phyloP scores from a whole-genome alignment of 2,797 vertebrate genomes.

The Pterois miles region DNA sequence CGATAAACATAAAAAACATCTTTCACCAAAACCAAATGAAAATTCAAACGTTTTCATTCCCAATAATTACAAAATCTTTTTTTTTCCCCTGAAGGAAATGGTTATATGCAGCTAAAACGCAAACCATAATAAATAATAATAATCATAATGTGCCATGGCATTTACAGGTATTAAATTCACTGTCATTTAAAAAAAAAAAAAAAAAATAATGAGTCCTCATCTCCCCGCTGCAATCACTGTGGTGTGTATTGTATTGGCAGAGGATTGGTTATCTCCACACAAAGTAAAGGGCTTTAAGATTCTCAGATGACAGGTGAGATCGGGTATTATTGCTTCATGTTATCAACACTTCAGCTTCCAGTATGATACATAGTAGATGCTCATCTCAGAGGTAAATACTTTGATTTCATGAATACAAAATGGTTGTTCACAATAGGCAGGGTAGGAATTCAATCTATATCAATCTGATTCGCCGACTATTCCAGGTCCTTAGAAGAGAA shows the following conservation, averaged over 20 bases:
- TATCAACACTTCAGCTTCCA: conserved; percentile 79
- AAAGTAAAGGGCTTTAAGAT: conserved; percentile 76
- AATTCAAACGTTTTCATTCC: conserved; percentile 41
- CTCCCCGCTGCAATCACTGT: conserved; percentile 60
- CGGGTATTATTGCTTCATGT: conserved; percentile 73
- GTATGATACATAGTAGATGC: conserved; percentile 75
- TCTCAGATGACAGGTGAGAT: conserved; percentile 80
- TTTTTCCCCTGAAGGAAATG: conserved; percentile 54
- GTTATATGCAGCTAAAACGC: conserved; percentile 57
- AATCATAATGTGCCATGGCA: conserved; percentile 39
- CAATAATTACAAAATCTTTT: conserved; percentile 41
- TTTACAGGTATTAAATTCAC: conserved; percentile 70
- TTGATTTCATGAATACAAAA: conserved; percentile 83
- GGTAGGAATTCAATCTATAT: conserved; percentile 78
- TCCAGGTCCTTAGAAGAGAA: conserved; percentile 63
- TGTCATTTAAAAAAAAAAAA: conserved; percentile 59
- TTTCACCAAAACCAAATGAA: conserved; percentile 42
- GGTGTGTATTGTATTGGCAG: conserved; percentile 58
- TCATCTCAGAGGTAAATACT: conserved; percentile 81
- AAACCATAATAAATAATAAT: conserved; percentile 46
- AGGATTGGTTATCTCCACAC: conserved; percentile 73
- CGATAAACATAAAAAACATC: conserved; percentile 21
- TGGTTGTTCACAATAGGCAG: conserved; percentile 71
- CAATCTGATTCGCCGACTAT: conserved; percentile 72
- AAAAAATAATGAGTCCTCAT: conserved; percentile 63